Evolutionary conservation across 1,140 invertebrate genomes (phyloP), one percentile per base, ranked within the genome.

Genomic region (Magallana gigas): DNA sequence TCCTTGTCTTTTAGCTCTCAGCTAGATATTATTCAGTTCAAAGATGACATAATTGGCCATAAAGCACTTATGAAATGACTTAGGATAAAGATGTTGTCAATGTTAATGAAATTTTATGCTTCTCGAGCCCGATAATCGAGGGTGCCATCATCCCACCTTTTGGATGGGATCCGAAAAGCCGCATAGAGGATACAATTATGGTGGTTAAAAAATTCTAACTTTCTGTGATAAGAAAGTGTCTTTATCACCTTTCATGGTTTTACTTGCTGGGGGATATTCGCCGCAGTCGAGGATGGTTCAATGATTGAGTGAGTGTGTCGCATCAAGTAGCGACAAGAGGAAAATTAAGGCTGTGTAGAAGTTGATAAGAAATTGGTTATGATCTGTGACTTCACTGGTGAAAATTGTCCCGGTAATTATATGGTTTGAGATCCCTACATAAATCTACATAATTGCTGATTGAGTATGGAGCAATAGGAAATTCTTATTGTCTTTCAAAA

Each of bases 391-490:
- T 80, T 86, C 23, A 83, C 81, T 57, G 36, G 57, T 56, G 8
- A 87, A 60, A 60, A 83, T 60, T 83, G 36, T 64, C 59, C 81
- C n/a, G 76, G 76, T 64, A 87, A 83, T 87, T 83, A 87, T 18
- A 81, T 48, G 80, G 29, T 64, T 87, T 62, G 64, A 60, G 82
- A 59, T 29, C 7, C 57, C 12, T 12, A 60, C 80, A 87, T 87
- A 87, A 87, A 87, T 87, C 80, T 59, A 83, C 76, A 83, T 87
- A 87, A 87, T 87, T 83, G 57, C 12, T 16, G 80, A 48, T 62
- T 84, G 58, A 60, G 57, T 84, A 60, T 84, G 76, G 16, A 56
- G 64, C 80, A 87, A 87, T 87, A 83, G 81, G 85, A 60, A 83
- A 60, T 83, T 64, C 36, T 57, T 60, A 83, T 87, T 64, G 80